Evolutionary conservation across 2,888 invertebrate genomes (phyloP), one percentile per base, ranked within the genome.

Genomic region (Netelia inedita): DNA sequence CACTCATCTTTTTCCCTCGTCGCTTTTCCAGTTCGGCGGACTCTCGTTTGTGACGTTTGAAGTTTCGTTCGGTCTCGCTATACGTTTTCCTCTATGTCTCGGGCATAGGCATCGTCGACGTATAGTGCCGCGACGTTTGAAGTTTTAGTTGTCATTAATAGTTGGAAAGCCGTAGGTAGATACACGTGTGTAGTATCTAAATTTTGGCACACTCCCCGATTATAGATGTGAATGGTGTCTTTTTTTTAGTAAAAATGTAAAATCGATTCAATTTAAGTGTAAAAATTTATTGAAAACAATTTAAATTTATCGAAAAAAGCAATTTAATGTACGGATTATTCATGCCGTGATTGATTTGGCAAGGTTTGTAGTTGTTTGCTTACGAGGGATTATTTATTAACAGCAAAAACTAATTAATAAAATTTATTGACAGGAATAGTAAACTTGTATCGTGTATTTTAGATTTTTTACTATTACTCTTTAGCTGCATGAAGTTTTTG

Each of bases 11-110:
- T 46, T 63, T 50, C 61, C 19, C 59, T 41, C 46, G 41, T 6
- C n/a, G 65, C 19, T 76, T 65, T 79, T 79, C 41, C 72, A 79
- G 63, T 63, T 69, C 71, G 79, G 61, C 79, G 74, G 82, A 69
- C 69, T 61, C 69, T 74, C 74, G 78, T 69, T 65, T 59, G 78
- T 59, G 74, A 71, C 82, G 85, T 85, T 85, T 85, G 85, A 82
- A 82, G 85, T 82, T 81, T 76, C 66, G 63, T 59, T 61, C 65
- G 19, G 28, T 28, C 79, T 73, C 57, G 23, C 72, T 65, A 35
- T 69, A 68, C 43, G 66, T 61, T 53, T 46, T 55, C 23, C 79
- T 55, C 72, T 65, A 28, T 28, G 72, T 65, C 79, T 72, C 65
- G 41, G 43, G 21, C 43, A 72, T 28, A 68, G 46, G 57, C 68